phyloP scores from a whole-genome alignment of 2,888 invertebrate species.

The Portevinia maculata region DNA sequence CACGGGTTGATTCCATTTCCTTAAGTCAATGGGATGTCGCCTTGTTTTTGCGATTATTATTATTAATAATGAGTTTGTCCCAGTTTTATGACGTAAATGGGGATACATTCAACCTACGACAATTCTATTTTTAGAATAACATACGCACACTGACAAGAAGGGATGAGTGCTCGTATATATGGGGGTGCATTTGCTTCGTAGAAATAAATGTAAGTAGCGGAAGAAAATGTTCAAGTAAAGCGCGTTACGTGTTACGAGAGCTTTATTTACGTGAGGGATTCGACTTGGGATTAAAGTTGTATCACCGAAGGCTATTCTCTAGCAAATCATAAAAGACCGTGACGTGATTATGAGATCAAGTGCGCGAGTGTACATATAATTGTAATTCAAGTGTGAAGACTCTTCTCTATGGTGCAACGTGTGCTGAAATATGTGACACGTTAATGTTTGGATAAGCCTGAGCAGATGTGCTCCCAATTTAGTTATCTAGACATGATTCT shows the following conservation, averaged over 20 bases:
- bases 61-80: slow-evolving; percentile 53
- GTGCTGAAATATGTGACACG: not conserved
- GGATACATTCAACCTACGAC: slow-evolving; percentile 6
- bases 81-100: slow-evolving; percentile 28
- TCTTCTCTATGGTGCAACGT: slow-evolving; percentile 3
- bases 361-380: slow-evolving; percentile 38
- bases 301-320: not conserved
- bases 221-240: slow-evolving; percentile 12
- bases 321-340: not conserved
- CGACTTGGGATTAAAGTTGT: slow-evolving; percentile 4
- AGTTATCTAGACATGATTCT: not conserved
- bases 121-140: slow-evolving; percentile 51
- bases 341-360: slow-evolving; percentile 19
- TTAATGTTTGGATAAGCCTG: not conserved
- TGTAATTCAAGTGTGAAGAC: slow-evolving; percentile 37
- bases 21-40: slow-evolving; percentile 15
- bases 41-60: slow-evolving; percentile 18
- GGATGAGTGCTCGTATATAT: not conserved
- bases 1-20: slow-evolving; percentile 25
- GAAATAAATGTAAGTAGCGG: not conserved
- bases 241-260: slow-evolving; percentile 22
- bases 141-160: not conserved
- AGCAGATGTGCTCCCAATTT: not conserved
- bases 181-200: slow-evolving; percentile 8
- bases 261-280: slow-evolving; percentile 32